phyloP scores from a whole-genome alignment of 2,113 vertebrate genomes.

The Tragelaphus scriptus region DNA sequence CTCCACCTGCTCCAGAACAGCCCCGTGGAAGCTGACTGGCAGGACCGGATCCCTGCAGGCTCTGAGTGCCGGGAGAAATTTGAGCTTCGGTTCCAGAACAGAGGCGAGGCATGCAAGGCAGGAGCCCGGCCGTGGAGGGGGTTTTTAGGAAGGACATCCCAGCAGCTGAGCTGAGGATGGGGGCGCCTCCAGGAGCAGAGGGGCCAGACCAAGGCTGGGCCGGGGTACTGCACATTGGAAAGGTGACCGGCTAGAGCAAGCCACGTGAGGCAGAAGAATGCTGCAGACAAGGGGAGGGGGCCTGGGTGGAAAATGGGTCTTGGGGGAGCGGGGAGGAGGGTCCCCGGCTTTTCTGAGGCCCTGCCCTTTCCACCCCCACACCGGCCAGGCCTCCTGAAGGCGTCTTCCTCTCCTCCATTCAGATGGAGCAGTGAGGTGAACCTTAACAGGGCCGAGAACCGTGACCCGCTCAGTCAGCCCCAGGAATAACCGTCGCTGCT shows the following conservation, averaged over 20 bases:
- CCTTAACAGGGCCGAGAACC: background rate
- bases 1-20: background rate
- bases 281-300: background rate
- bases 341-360: background rate
- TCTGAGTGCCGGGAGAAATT: background rate
- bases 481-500: background rate
- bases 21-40: rapidly evolving
- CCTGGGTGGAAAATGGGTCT: background rate
- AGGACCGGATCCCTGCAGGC: too few relatives aligned
- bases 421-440: background rate
- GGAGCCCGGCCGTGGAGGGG: background rate
- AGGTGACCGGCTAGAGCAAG: background rate
- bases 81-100: background rate
- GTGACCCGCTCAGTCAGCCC: background rate
- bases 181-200: background rate
- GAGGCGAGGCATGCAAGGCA: rapidly evolving
- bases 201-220: background rate
- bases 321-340: rapidly evolving
- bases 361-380: background rate
- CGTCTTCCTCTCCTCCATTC: background rate
- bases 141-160: background rate
- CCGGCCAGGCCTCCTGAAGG: background rate
- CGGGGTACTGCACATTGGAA: too few relatives aligned
- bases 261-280: background rate
- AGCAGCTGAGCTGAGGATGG: background rate